These are phyloP conservation scores for Aphidius gifuensis DNA, from an alignment of 1,140 invertebrate species.

Conservation along the genomic window DNA sequence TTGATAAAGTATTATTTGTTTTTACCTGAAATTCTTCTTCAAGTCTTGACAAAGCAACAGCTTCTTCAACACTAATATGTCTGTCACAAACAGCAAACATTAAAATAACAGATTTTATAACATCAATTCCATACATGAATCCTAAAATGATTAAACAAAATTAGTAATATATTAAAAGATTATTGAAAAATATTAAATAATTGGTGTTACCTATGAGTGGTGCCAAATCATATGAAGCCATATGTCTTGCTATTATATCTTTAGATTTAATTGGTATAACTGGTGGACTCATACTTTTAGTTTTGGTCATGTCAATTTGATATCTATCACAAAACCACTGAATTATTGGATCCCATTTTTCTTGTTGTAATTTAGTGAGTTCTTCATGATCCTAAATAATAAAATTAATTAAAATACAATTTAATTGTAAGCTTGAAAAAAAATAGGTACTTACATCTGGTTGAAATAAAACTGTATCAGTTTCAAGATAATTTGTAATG, in stretches of 20 bases:
- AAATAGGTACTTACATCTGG: slow-evolving; percentile 63
- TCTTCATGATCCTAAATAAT: slow-evolving; percentile 65
- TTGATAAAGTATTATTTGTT: neutral
- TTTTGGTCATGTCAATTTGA: slow-evolving; percentile 69
- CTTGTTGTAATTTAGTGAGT: slow-evolving; percentile 70
- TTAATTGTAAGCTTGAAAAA: slow-evolving; percentile 6
- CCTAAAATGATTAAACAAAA: slow-evolving; percentile 57
- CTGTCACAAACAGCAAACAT: slow-evolving; percentile 77
- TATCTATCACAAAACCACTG: slow-evolving; percentile 84
- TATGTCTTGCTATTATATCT: slow-evolving; percentile 66
- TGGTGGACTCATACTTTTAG: slow-evolving; percentile 65
- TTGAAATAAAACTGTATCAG: slow-evolving; percentile 82
- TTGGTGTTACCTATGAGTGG: slow-evolving; percentile 70
- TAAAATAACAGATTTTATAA: slow-evolving; percentile 88
- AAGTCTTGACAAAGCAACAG: slow-evolving; percentile 77
- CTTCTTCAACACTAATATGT: slow-evolving; percentile 72
- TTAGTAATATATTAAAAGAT: neutral
- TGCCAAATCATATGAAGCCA: slow-evolving; percentile 75
- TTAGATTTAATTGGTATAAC: slow-evolving; percentile 65
- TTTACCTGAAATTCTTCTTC: slow-evolving; percentile 88
- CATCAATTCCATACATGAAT: slow-evolving; percentile 80
- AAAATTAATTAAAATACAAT: neutral
- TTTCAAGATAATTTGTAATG: slow-evolving; percentile 79
- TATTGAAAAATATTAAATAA: neutral
- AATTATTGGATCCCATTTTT: slow-evolving; percentile 85